Base-by-base conservation (phyloP, 1,140 invertebrate species). In the Streblospio benedicti region DNA sequence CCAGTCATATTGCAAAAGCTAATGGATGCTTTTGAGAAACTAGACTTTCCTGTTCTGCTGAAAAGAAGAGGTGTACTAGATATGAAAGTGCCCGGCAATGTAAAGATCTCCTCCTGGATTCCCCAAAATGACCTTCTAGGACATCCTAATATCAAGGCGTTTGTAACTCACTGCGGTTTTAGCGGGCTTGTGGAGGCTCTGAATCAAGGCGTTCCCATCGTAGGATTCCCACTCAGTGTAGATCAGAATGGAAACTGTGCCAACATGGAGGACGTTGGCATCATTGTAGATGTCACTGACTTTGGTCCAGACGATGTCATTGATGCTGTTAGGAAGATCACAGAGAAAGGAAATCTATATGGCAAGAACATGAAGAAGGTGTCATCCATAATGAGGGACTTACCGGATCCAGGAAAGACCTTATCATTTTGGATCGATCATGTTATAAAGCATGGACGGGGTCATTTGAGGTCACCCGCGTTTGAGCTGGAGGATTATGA, bases 71-170 rank as follows among this genome's bases (percentile, higher is more conserved):
- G n/a, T n/a, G n/a, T n/a, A n/a, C n/a, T n/a, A n/a, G 32, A 68
- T 81, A 32, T 69, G 76, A 35, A 59, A 72, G 61, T 76, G 75
- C 85, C 87, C 1, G 69, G 80, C 0, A 90, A 89, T 72, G 84
- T 90, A 0, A 84, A 83, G 69, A 77, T 87, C 0, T 83, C 81
- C 0, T 82, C 84, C 44, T 91, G 88, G 88, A 76, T 89, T 63
- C 88, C 88, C 0, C 88, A 91, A 71, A 87, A 89, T 69, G 87
- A 90, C 70, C 80, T 91, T 32, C 77, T 90, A 35, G 87, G 82
- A 82, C 67, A 70, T 57, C 63, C 64, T 5, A 67, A 69, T 18
- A 65, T 61, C 23, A 63, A 83, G 31, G 83, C 81, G 0, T 89
- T 89, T 60, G 81, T 89, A 59, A 84, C 85, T 0, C 88, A 91